Conservation (phyloP, 2,888 invertebrate genomes). For the Hetaerina titia region DNA sequence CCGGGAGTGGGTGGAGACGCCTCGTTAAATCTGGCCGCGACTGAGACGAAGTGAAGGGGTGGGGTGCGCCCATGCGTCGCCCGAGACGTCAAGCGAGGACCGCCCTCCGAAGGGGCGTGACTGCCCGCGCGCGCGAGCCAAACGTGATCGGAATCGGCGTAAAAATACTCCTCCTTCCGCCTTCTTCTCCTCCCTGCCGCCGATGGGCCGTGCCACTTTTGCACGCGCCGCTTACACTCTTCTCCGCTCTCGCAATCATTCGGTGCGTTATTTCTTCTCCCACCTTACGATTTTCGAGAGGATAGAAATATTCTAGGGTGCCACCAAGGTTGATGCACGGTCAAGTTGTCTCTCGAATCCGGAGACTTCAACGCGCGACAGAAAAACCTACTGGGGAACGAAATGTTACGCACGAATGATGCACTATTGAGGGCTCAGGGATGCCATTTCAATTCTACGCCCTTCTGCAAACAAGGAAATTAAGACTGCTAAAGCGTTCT, state of each 20-base stretch:
- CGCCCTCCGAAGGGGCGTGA: background rate
- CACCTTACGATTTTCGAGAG: background rate
- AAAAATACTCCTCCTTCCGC: background rate
- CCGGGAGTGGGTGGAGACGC: background rate
- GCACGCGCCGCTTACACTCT: background rate
- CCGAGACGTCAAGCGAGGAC: background rate
- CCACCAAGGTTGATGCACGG: background rate
- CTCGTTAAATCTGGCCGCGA: background rate
- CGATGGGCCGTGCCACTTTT: background rate
- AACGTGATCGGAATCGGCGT: constrained; percentile 9
- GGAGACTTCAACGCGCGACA: background rate
- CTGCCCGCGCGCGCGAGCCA: background rate
- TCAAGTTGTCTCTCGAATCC: constrained; percentile 4
- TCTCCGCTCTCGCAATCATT: too few species aligned
- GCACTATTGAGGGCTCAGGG: background rate
- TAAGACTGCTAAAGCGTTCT: background rate
- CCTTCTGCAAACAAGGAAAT: background rate
- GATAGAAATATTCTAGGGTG: background rate
- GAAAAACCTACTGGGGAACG: background rate
- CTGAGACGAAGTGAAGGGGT: too few species aligned
- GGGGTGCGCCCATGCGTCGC: too few species aligned
- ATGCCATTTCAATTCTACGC: background rate
- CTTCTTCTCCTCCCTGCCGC: background rate
- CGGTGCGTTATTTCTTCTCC: background rate
- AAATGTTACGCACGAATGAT: constrained; percentile 1